These are phyloP conservation scores for Brachypteracias leptosomus DNA, from an alignment of 2,113 vertebrate genomes.

Conservation along the genomic window DNA sequence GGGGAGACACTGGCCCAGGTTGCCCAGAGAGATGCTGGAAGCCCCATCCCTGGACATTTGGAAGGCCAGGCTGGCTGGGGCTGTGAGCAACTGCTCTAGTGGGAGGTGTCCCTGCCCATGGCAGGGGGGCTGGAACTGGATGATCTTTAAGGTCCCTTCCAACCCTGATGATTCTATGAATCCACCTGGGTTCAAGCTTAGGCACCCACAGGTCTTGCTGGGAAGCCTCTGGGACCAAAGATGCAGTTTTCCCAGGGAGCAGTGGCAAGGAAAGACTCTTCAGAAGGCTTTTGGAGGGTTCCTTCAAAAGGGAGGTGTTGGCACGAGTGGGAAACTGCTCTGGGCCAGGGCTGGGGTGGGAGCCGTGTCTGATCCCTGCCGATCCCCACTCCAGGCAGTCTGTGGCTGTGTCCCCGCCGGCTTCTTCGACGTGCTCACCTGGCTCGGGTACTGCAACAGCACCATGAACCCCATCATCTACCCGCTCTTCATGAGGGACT, in stretches of 20 bases:
- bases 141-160: too few relatives aligned
- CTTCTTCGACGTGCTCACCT: slow-evolving; percentile 92
- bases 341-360: not conserved
- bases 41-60: too few relatives aligned
- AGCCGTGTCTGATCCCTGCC: not conserved
- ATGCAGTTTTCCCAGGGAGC: not conserved
- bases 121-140: too few relatives aligned
- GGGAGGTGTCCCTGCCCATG: too few relatives aligned
- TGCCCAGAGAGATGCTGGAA: too few relatives aligned
- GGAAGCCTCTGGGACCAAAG: not conserved
- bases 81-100: too few relatives aligned
- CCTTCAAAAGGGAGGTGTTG: not conserved
- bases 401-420: slow-evolving; percentile 84
- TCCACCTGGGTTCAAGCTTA: not conserved
- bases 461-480: slow-evolving; percentile 99
- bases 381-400: slow-evolving; percentile 77
- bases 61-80: too few relatives aligned
- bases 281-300: not conserved
- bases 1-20: too few relatives aligned
- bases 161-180: not conserved
- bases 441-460: slow-evolving; percentile 99
- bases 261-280: not conserved
- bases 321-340: fast-evolving
- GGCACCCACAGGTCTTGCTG: not conserved
- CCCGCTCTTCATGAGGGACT: slow-evolving; percentile 96